Conservation (phyloP, 2,113 vertebrate genomes). For the Copsychus sechellarum region DNA sequence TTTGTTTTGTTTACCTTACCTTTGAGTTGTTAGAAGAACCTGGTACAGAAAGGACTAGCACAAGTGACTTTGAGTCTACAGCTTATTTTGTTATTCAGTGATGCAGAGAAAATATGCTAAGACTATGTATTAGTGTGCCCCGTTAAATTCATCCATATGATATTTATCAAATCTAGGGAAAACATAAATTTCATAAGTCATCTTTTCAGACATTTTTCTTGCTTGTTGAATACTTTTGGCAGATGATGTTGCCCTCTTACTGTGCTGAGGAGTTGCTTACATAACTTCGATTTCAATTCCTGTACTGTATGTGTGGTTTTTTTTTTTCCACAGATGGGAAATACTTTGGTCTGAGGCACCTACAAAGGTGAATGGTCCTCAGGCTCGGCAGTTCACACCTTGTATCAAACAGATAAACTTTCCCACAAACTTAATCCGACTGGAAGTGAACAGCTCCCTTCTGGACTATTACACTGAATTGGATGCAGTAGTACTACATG, state of each 20-base stretch:
- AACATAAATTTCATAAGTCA: not conserved
- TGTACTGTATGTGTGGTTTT: not conserved
- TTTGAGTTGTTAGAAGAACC: not conserved
- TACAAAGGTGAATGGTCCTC: constrained; percentile 84
- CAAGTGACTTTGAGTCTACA: not conserved
- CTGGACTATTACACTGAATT: constrained; percentile 97
- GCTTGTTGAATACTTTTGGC: not conserved
- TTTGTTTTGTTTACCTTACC: not conserved
- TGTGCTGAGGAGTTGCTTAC: not conserved
- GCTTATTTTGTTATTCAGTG: not conserved
- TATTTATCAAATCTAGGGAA: not conserved
- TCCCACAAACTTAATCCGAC: constrained; percentile 92
- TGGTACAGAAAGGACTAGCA: not conserved
- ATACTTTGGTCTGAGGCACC: constrained; percentile 93
- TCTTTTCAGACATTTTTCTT: not conserved
- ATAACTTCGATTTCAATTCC: not conserved
- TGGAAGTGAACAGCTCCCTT: constrained; percentile 95
- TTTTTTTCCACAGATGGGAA: constrained; percentile 85
- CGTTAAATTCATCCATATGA: not conserved
- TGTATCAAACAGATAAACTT: constrained; percentile 92
- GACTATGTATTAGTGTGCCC: not conserved
- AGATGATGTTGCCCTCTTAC: not conserved
- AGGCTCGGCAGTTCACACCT: constrained; percentile 94
- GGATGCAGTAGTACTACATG: constrained; percentile 93
- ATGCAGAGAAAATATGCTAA: not conserved